Base-by-base conservation (phyloP, 2,888 invertebrate genomes). In the Lumbricus terrestris region DNA sequence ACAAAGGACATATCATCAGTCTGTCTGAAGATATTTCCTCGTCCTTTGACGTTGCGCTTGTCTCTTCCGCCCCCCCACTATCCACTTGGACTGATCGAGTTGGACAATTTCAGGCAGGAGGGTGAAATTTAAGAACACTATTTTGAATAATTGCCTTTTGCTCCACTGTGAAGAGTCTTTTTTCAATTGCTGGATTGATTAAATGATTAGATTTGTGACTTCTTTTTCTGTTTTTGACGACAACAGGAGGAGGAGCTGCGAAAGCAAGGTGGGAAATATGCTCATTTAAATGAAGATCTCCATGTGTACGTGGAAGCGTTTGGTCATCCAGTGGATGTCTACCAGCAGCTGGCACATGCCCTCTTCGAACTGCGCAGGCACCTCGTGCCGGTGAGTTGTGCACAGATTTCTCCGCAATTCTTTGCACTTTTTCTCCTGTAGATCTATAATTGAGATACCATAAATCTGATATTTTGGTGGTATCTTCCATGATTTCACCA, bases 241-340 rank as follows among this genome's bases (percentile, higher is more conserved):
- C 82, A 16, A n/a, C 89, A 97, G 95, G 97, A 98, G 95, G 98
- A 98, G 95, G 98, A 98, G 94, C 95, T 97, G 42, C 96, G 98
- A 38, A 96, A 96, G 93, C 97, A 97, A 0, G 95, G 97, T 92
- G 98, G 98, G 0, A 98, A 98, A 94, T 98, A 97, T 94, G 96
- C 97, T 0, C 98, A 98, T 95, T 96, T 98, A 42, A 96, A 96
- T 89, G 98, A 98, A 92, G 98, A 98, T 94, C 95, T 98, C 42
- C 98, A 98, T 94, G 97, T 98, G 0, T 97, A 98, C 95, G 97
- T 98, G 90, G 97, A 97, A 20, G 97, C 97, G 1, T 96, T 97
- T 92, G 98, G 97, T 6, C 97, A 97, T 1, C 97, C 98, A 0
- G 97, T 97, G 5, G 98, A 98, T 95, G 98, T 97, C 37, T 97